These are phyloP conservation scores for Xestia ashworthii DNA, from an alignment of 2,888 invertebrate genomes.

Conservation along the genomic window DNA sequence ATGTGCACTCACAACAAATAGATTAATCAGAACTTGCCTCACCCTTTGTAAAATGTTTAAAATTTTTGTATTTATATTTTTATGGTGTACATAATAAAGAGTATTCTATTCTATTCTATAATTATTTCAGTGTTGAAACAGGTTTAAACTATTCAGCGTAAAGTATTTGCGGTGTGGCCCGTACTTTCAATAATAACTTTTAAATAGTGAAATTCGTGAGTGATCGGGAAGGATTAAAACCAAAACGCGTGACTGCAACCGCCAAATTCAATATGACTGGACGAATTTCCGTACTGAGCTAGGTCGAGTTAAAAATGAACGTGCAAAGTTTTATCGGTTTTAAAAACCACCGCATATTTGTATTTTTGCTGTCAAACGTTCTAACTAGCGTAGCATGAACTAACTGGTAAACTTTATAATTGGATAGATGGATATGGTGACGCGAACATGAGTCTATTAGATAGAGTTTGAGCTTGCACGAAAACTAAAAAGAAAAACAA, in stretches of 20 bases:
- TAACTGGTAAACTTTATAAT: constrained; percentile 40
- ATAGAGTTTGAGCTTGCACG: neutral
- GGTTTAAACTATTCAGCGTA: constrained; percentile 33
- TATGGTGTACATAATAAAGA: no score
- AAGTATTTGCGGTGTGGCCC: constrained; percentile 7
- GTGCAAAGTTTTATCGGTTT: constrained; percentile 20
- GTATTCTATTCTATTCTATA: no score
- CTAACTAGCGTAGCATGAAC: neutral
- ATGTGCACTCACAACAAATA: neutral
- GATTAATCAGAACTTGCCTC: neutral
- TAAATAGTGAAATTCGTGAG: constrained; percentile 40
- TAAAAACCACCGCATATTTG: constrained; percentile 2
- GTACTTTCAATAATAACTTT: constrained; percentile 37
- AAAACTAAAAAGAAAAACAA: neutral
- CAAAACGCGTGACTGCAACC: constrained; percentile 19
- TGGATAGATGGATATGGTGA: neutral
- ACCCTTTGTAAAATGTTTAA: no score
- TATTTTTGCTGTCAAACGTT: constrained; percentile 14
- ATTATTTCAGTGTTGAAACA: neutral
- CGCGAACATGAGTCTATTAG: neutral
- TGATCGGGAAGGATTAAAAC: constrained; percentile 47
- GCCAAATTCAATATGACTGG: constrained; percentile 46
- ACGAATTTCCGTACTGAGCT: constrained; percentile 4
- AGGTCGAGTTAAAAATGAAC: constrained; percentile 14
- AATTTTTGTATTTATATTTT: no score